Evolutionary conservation across 2,888 invertebrate genomes (phyloP).

Genomic region (Colostygia pectinataria): DNA sequence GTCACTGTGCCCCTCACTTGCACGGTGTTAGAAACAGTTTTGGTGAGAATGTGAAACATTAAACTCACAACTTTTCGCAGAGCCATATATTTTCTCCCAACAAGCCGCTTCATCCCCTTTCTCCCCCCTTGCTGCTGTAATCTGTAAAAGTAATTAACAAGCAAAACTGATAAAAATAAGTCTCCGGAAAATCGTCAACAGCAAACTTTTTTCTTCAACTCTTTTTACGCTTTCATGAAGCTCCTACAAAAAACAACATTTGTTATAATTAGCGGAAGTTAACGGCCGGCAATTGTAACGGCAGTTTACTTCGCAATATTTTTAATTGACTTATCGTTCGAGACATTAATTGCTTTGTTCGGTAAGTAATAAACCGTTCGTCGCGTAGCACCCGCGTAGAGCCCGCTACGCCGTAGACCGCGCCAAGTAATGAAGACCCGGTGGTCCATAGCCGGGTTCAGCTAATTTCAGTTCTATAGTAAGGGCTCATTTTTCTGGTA

Average conservation of each 20-base stretch:
- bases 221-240: slow-evolving; percentile 3
- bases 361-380: not conserved
- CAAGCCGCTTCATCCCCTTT: not conserved
- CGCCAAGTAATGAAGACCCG: no score
- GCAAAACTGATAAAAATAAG: not conserved
- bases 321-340: slow-evolving; percentile 13
- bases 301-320: slow-evolving; percentile 2
- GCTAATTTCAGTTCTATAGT: no score
- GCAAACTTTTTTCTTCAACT: slow-evolving; percentile 5
- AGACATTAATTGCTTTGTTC: slow-evolving; percentile 1
- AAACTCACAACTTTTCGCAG: no score
- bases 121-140: not conserved
- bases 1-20: no score
- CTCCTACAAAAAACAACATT: slow-evolving; percentile 11
- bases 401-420: not conserved
- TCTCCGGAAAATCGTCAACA: slow-evolving; percentile 1
- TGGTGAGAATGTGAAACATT: not conserved
- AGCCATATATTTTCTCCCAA: no score
- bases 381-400: slow-evolving; percentile 15
- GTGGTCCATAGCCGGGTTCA: no score
- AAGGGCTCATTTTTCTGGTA: no score
- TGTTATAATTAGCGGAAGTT: slow-evolving; percentile 14
- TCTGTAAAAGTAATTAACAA: slow-evolving; percentile 10
- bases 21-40: not conserved
- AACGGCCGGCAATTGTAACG: slow-evolving; percentile 11